Evolutionary conservation across 2,113 vertebrate genomes (phyloP).

Genomic region (Chaetorhynchus papuensis): DNA sequence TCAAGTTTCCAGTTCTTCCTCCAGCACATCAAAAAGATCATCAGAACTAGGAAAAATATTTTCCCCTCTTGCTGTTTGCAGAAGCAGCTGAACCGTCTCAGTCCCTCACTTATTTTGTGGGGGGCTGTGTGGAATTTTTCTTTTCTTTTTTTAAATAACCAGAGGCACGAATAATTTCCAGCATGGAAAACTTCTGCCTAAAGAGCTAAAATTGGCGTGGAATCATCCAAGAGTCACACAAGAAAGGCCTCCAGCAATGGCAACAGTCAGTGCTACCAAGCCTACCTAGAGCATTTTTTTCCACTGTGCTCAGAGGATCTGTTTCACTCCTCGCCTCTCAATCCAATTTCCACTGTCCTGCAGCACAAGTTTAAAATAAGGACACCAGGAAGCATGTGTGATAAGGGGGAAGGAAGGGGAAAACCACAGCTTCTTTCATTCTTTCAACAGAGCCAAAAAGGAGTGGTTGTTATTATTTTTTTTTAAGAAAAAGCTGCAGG

Average conservation of each 20-base stretch:
- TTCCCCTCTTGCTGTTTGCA: not conserved
- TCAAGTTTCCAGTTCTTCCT: not conserved
- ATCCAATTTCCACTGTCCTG: slow-evolving; percentile 34
- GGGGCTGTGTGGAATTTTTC: not conserved
- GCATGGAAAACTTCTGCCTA: slow-evolving; percentile 47
- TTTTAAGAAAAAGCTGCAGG: not conserved
- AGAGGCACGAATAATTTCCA: slow-evolving; percentile 38
- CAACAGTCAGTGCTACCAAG: not conserved
- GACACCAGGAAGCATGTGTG: slow-evolving; percentile 28
- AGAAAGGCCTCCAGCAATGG: slow-evolving; percentile 37
- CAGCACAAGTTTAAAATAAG: slow-evolving; percentile 28
- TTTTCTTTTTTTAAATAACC: not conserved
- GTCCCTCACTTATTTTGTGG: not conserved
- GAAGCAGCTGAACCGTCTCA: not conserved
- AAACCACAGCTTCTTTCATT: slow-evolving; percentile 49
- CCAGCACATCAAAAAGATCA: not conserved
- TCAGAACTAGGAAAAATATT: not conserved
- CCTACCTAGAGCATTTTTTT: slow-evolving; percentile 44
- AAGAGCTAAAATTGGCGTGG: slow-evolving; percentile 54
- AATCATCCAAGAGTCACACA: slow-evolving; percentile 27
- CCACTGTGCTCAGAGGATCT: slow-evolving; percentile 49
- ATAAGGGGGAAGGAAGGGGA: slow-evolving; percentile 43
- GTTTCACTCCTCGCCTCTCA: slow-evolving; percentile 12
- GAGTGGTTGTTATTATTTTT: not conserved
- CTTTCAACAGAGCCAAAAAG: slow-evolving; percentile 2